Evolutionary conservation across 2,797 vertebrate species (phyloP).

Genomic region (Poecile montanus): DNA sequence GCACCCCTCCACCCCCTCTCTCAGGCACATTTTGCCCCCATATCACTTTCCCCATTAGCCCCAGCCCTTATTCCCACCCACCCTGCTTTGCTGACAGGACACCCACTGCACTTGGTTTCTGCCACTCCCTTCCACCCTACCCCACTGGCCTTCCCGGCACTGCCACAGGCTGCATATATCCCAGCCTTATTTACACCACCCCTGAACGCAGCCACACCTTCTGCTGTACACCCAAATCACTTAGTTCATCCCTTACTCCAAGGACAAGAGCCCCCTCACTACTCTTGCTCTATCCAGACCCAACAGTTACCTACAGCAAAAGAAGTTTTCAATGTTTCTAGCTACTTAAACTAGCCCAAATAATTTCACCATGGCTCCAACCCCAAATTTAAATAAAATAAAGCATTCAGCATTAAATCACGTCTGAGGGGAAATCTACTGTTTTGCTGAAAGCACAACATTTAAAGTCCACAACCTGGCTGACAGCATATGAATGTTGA

Average conservation of each 20-base stretch:
- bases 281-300: conserved; percentile 73
- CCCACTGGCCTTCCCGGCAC: conserved; percentile 72
- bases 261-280: conserved; percentile 78
- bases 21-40: conserved; percentile 78
- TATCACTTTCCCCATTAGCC: conserved; percentile 71
- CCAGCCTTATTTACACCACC: conserved; percentile 81
- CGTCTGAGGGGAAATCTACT: neutral
- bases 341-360: conserved; percentile 61
- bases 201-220: conserved; percentile 69
- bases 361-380: neutral
- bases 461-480: neutral
- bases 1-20: conserved; percentile 80
- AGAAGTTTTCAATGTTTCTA: conserved; percentile 67
- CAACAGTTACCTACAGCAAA: conserved; percentile 65
- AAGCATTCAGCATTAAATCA: neutral
- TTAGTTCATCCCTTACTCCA: conserved; percentile 84
- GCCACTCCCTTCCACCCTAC: conserved; percentile 72
- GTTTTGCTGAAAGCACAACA: neutral
- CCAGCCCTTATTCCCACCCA: conserved; percentile 82
- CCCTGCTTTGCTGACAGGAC: conserved; percentile 80
- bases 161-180: conserved; percentile 81
- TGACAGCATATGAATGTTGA: conserved; percentile 6
- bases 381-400: neutral
- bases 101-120: conserved; percentile 84
- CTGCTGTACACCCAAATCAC: conserved; percentile 78